Evolutionary conservation across 2,797 vertebrate genomes (phyloP).

Genomic region (Enteromius trimaculatus): DNA sequence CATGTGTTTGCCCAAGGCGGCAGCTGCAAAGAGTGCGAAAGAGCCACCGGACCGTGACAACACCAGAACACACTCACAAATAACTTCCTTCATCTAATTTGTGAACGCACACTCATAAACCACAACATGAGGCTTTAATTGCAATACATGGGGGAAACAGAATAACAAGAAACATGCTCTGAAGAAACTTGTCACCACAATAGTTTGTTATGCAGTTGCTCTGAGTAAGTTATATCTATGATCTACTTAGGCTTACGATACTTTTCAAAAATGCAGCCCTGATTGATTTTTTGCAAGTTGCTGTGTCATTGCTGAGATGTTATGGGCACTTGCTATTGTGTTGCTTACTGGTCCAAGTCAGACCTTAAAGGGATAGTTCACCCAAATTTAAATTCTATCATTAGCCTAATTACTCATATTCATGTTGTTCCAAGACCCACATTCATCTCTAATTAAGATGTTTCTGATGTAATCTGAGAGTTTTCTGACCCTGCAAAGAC

Average conservation of each 20-base stretch:
- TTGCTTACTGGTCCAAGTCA: not conserved
- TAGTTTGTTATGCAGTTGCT: not conserved
- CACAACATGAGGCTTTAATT: constrained; percentile 3
- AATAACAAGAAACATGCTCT: not conserved
- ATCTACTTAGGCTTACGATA: not conserved
- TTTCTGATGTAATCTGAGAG: not conserved
- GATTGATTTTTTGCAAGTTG: not conserved
- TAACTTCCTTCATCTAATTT: constrained; percentile 45
- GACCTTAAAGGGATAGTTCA: not conserved
- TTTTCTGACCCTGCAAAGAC: not conserved
- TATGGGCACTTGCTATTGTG: not conserved
- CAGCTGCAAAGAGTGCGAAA: constrained; percentile 6
- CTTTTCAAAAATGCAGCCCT: not conserved
- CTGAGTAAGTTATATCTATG: not conserved
- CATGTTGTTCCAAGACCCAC: not conserved
- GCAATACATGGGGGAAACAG: not conserved
- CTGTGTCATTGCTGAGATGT: not conserved
- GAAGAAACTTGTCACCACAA: not conserved
- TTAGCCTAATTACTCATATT: not conserved
- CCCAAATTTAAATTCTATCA: not conserved
- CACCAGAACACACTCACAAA: constrained; percentile 42
- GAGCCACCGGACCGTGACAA: constrained; percentile 33
- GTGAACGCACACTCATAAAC: constrained; percentile 31
- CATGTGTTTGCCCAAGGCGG: not conserved
- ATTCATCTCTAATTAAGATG: not conserved